Conservation (phyloP, 1,140 invertebrate genomes). For the Panagrolaimus sp. region DNA sequence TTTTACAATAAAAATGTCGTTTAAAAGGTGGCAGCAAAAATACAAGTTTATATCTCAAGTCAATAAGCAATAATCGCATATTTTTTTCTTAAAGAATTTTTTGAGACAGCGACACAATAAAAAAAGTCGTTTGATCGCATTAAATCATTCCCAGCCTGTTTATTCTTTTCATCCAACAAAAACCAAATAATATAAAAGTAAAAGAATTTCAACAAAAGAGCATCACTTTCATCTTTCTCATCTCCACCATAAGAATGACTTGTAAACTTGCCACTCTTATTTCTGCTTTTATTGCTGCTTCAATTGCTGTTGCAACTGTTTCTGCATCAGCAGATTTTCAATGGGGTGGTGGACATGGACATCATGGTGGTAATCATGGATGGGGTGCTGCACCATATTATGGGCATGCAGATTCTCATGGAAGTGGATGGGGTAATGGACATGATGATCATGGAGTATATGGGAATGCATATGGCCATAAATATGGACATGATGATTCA, state of each 20-base stretch:
- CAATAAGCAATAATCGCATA: background rate
- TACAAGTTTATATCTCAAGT: too few species aligned
- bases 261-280: background rate
- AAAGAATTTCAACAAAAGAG: background rate
- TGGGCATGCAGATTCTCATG: background rate
- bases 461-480: background rate
- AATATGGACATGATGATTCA: conserved; percentile 8
- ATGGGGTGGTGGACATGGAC: background rate
- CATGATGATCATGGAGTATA: background rate
- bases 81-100: background rate
- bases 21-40: too few species aligned
- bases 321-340: background rate
- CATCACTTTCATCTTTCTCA: background rate
- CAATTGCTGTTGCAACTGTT: background rate
- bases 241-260: background rate
- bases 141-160: background rate
- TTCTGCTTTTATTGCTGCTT: background rate
- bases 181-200: background rate
- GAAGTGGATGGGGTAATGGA: background rate
- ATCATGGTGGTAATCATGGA: background rate
- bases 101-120: background rate
- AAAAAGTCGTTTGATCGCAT: background rate
- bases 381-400: background rate
- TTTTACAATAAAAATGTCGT: background rate
- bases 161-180: background rate